A percentile compares a stretch with the other conserved stretches of the same genome.
These are phyloP conservation scores for Sepiola atlantica DNA, from an alignment of 2,888 invertebrate species.

Conservation along the genomic window DNA sequence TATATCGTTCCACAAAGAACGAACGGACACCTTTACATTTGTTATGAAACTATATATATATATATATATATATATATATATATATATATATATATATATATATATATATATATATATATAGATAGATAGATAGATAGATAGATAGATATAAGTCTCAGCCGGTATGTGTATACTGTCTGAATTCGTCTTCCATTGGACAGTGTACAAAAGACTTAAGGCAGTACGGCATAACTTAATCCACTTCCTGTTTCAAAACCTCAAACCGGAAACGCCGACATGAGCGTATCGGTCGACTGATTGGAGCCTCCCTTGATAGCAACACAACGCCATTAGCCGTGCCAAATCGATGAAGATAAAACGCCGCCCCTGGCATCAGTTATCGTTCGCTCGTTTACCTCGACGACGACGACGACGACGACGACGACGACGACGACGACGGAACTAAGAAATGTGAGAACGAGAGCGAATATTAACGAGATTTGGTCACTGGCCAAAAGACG, in stretches of 20 bases:
- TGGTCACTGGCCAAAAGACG: neutral
- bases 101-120: too few relatives aligned
- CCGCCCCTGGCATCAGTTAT: neutral
- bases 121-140: too few relatives aligned
- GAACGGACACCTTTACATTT: too few relatives aligned
- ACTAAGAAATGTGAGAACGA: neutral
- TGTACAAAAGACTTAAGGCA: neutral
- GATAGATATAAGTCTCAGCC: too few relatives aligned
- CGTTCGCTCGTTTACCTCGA: neutral
- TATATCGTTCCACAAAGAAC: too few relatives aligned
- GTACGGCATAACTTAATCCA: neutral
- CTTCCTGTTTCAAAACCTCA: neutral
- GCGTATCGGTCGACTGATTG: neutral
- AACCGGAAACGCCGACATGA: neutral
- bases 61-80: too few relatives aligned
- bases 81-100: too few relatives aligned
- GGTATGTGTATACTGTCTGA: too few relatives aligned
- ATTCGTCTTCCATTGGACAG: neutral
- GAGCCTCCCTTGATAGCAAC: neutral
- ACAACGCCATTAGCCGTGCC: neutral
- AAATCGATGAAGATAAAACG: neutral
- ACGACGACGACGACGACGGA: neutral
- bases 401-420: neutral
- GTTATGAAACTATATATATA: too few relatives aligned
- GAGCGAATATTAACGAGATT: constrained; percentile 24